phyloP scores from a whole-genome alignment of 2,888 invertebrate genomes.

The Emmelina monodactyla region DNA sequence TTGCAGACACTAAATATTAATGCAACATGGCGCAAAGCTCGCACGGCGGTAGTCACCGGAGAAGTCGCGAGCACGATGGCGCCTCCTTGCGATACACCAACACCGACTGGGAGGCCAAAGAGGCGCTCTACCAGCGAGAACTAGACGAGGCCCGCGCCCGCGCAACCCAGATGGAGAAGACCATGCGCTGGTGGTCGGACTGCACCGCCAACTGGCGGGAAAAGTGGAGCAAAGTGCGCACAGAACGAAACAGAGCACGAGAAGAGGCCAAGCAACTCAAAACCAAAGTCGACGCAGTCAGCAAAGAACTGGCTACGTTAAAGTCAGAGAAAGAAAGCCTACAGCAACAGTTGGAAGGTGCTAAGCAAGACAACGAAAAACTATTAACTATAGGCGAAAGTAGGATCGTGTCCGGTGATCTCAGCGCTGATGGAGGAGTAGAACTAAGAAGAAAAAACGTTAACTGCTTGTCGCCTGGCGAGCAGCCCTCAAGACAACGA shows the following conservation, averaged over 20 bases:
- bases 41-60: conserved; percentile 72
- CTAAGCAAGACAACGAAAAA: conserved; percentile 83
- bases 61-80: conserved; percentile 69
- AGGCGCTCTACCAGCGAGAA: conserved; percentile 76
- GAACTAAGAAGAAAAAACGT: conserved; percentile 45
- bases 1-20: conserved; percentile 23
- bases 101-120: conserved; percentile 81
- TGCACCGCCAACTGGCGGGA: conserved; percentile 97
- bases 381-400: conserved; percentile 65
- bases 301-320: conserved; percentile 76
- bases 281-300: conserved; percentile 78
- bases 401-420: conserved; percentile 43
- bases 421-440: conserved; percentile 45
- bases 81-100: conserved; percentile 70
- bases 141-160: conserved; percentile 93
- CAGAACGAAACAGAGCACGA: conserved; percentile 90
- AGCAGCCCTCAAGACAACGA: conserved; percentile 41
- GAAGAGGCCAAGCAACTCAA: conserved; percentile 88
- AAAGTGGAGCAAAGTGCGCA: conserved; percentile 94
- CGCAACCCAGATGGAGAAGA: conserved; percentile 98
- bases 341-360: conserved; percentile 76
- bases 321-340: conserved; percentile 83
- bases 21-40: conserved; percentile 69
- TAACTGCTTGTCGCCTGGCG: conserved; percentile 37
- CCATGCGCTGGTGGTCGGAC: conserved; percentile 99